phyloP scores from a whole-genome alignment of 2,888 invertebrate species.

The Caenorhabditis uteleia region DNA sequence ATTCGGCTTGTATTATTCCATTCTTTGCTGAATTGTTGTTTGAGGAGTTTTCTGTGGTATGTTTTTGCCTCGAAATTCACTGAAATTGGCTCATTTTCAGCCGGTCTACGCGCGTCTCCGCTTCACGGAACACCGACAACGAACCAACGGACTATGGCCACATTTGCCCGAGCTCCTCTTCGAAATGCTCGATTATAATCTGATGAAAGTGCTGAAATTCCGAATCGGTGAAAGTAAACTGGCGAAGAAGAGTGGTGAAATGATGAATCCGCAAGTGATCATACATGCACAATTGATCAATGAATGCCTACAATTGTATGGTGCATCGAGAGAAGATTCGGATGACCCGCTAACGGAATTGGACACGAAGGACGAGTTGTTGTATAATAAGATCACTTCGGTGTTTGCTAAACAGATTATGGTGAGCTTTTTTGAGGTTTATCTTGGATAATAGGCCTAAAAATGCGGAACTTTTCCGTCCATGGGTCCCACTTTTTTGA shows the following conservation, averaged over 20 bases:
- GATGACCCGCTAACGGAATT: background rate
- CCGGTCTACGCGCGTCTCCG: conserved; percentile 25
- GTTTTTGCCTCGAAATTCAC: background rate
- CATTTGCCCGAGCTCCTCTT: conserved; percentile 20
- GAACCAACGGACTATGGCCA: conserved; percentile 20
- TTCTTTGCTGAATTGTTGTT: conserved; percentile 29
- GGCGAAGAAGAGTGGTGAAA: too few species aligned
- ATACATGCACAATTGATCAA: conserved; percentile 18
- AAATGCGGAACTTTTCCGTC: too few species aligned
- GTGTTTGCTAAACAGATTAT: background rate
- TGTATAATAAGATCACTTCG: background rate
- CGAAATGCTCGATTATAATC: conserved; percentile 21
- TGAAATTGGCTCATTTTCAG: background rate
- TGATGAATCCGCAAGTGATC: too few species aligned
- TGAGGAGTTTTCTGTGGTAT: conserved; percentile 24
- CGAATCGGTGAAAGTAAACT: too few species aligned
- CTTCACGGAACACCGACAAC: conserved; percentile 16
- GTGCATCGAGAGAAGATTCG: conserved; percentile 15
- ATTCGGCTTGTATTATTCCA: too few species aligned
- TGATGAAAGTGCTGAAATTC: too few species aligned
- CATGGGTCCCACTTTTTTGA: too few species aligned
- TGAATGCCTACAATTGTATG: conserved; percentile 18
- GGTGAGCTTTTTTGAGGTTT: too few species aligned
- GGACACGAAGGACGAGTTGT: background rate
- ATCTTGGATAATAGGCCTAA: too few species aligned